Evolutionary conservation across 2,113 vertebrate genomes (phyloP), one percentile per base, ranked within the genome.

Genomic region (Sphaerodactylus townsendi): DNA sequence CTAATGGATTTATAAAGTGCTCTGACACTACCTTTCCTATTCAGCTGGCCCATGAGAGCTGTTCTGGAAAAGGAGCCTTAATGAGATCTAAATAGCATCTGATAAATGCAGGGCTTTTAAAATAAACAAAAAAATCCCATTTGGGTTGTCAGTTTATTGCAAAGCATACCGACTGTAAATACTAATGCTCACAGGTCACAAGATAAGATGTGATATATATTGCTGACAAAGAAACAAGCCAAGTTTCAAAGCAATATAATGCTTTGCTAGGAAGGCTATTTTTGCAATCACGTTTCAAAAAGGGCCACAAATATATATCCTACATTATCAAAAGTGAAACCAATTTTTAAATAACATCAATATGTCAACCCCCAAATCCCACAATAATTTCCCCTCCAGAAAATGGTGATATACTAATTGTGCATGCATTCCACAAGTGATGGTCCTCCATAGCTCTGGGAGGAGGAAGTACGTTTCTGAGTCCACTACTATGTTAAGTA

Each of bases 121-220:
- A 87, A 19, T 75, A 80, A 80, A 86, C 73, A 82, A 75, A 62
- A 23, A 80, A 87, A 50, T 64, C 71, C 77, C 50, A 87, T 64
- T 64, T 84, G 50, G 77, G 70, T 70, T 87, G 50, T 71, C 79
- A 86, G 50, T 28, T 82, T 87, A 79, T 76, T 75, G 37, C 82
- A 80, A 59, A 76, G 64, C 35, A 41, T 69, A 76, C 74, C 33
- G 39, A 46, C 77, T 70, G 41, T 14, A 80, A 75, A 75, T 64
- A 70, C 33, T 75, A 79, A 79, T 74, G 71, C 30, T 75, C 37
- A 39, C 48, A 68, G 21, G 9, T 11, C 39, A 48, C 48, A 59
- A 69, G 62, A 69, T 79, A 83, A 44, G 76, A 5, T 46, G 3
- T 74, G 65, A 75, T 66, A 33, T 79, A 70, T 74, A 17, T 33